These are phyloP conservation scores for Drosophila phalerata DNA, from an alignment of 2,888 invertebrate species.

Conservation along the genomic window DNA sequence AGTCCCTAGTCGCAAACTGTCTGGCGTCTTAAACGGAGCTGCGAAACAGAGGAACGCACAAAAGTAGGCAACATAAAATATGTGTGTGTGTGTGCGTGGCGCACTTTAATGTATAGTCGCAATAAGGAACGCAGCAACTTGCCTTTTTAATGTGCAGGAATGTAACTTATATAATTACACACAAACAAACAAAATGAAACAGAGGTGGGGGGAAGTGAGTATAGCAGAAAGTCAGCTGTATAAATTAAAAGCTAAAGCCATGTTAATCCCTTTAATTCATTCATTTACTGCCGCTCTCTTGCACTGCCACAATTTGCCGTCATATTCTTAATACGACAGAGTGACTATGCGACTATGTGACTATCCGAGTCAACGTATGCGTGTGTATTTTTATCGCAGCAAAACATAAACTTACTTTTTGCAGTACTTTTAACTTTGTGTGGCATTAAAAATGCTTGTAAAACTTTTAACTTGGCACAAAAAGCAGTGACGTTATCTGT, in stretches of 20 bases:
- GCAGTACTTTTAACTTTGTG: conserved; percentile 79
- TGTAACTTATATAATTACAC: conserved; percentile 30
- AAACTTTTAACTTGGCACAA: conserved; percentile 74
- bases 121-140: neutral
- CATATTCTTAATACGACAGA: conserved; percentile 32
- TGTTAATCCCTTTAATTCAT: conserved; percentile 81
- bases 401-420: conserved; percentile 76
- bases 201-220: conserved; percentile 9
- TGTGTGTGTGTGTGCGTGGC: conserved; percentile 4
- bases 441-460: conserved; percentile 80
- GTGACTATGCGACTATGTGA: conserved; percentile 23
- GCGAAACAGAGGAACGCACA: conserved; percentile 14
- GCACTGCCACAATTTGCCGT: conserved; percentile 32
- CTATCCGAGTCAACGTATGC: conserved; percentile 31
- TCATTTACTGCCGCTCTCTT: conserved; percentile 45
- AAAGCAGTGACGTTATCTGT: conserved; percentile 66
- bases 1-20: neutral
- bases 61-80: conserved; percentile 44
- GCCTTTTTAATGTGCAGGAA: conserved; percentile 26
- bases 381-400: conserved; percentile 69
- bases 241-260: conserved; percentile 82
- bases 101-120: conserved; percentile 46
- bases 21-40: conserved; percentile 19
- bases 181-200: conserved; percentile 7
- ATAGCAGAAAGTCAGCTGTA: conserved; percentile 29